These are phyloP conservation scores for Andricus quercusramuli DNA, from an alignment of 2,888 invertebrate species.

Conservation along the genomic window DNA sequence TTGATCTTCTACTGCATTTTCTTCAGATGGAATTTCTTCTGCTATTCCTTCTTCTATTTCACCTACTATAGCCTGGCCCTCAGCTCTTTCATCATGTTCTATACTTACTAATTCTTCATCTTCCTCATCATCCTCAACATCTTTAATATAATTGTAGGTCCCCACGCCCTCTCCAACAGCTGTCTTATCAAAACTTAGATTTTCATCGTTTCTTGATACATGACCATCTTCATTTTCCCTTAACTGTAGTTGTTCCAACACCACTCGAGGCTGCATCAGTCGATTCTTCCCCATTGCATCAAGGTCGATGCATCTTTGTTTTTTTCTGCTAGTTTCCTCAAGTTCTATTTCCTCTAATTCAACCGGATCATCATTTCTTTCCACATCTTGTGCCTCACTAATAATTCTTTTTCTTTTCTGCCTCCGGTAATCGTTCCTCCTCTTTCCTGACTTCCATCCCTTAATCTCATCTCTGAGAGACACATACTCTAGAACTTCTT, in stretches of 20 bases:
- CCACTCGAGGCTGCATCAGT: conserved; percentile 73
- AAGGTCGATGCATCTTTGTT: conserved; percentile 58
- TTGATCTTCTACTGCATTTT: conserved; percentile 59
- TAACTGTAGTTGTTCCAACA: conserved; percentile 72
- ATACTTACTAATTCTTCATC: conserved; percentile 50
- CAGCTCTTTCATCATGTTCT: conserved; percentile 52
- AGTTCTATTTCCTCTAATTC: conserved; percentile 22
- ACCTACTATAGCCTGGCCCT: not conserved
- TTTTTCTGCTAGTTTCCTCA: conserved; percentile 41
- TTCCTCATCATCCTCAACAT: conserved; percentile 53
- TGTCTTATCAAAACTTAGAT: not conserved
- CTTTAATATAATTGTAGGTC: conserved; percentile 31
- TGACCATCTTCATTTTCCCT: not conserved
- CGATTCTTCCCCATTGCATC: conserved; percentile 68
- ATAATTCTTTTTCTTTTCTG: conserved; percentile 44
- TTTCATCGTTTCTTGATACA: not conserved
- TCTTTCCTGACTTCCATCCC: conserved; percentile 51
- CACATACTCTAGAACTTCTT: conserved; percentile 48
- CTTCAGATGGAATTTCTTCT: not conserved
- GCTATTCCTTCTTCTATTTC: conserved; percentile 36
- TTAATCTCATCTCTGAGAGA: conserved; percentile 54
- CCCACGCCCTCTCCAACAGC: not conserved
- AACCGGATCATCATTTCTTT: conserved; percentile 19
- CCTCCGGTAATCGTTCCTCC: conserved; percentile 41
- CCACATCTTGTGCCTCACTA: conserved; percentile 33